Evolutionary conservation across 2,797 vertebrate genomes (phyloP).

Genomic region (Sebastes melanostomus): DNA sequence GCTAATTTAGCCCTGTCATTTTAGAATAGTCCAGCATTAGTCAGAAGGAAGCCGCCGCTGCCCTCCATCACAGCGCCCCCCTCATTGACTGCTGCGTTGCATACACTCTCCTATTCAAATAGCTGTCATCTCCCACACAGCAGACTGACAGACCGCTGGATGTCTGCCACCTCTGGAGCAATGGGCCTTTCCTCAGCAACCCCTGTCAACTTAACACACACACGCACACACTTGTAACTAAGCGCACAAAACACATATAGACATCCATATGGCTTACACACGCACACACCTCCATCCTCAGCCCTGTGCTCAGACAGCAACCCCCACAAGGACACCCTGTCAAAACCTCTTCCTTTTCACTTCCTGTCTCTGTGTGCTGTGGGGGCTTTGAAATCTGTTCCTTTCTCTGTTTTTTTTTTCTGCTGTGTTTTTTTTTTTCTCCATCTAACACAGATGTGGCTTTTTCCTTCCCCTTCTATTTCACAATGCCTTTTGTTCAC

Average conservation of each 20-base stretch:
- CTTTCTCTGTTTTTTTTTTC: constrained; percentile 55
- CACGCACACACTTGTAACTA: constrained; percentile 37
- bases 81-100: constrained; percentile 68
- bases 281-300: constrained; percentile 68
- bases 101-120: constrained; percentile 78
- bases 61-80: constrained; percentile 66
- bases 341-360: constrained; percentile 84
- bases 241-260: constrained; percentile 66
- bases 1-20: constrained; percentile 80
- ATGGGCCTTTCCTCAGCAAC: constrained; percentile 73
- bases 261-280: constrained; percentile 70
- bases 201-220: constrained; percentile 70
- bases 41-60: constrained; percentile 63
- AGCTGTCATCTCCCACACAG: constrained; percentile 78
- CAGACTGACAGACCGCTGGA: constrained; percentile 81
- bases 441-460: constrained; percentile 77
- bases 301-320: constrained; percentile 79
- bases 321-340: constrained; percentile 83
- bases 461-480: constrained; percentile 66
- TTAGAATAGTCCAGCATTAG: constrained; percentile 79
- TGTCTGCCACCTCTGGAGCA: constrained; percentile 76
- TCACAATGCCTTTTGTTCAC: constrained; percentile 76
- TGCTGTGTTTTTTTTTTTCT: constrained; percentile 41
- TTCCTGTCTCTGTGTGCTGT: constrained; percentile 75
- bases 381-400: constrained; percentile 78